phyloP scores from a whole-genome alignment of 2,113 vertebrate genomes.

The Coptodon bakossiorum region DNA sequence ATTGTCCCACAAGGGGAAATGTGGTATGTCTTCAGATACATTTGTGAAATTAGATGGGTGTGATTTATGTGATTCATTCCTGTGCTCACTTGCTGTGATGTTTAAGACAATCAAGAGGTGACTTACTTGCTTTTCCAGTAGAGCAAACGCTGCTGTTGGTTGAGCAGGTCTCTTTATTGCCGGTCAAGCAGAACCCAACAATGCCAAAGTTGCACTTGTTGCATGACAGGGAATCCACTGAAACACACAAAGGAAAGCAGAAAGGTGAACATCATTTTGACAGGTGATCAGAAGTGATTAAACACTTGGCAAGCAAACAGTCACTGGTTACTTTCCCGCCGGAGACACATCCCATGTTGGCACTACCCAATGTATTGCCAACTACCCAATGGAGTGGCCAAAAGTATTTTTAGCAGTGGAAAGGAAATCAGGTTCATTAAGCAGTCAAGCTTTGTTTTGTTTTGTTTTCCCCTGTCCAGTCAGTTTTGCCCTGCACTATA shows the following conservation, averaged over 20 bases:
- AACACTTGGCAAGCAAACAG: not conserved
- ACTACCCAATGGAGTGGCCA: not conserved
- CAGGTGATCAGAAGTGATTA: not conserved
- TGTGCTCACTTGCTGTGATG: not conserved
- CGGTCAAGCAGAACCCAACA: not conserved
- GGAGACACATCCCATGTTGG: not conserved
- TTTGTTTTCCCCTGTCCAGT: not conserved
- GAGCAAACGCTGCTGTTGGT: constrained; percentile 28
- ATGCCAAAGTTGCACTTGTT: constrained; percentile 34
- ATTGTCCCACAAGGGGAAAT: too few relatives aligned
- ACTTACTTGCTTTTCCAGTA: constrained; percentile 56
- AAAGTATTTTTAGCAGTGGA: not conserved
- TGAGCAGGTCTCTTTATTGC: accelerated
- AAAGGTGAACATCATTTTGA: not conserved
- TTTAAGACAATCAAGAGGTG: not conserved
- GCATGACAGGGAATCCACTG: constrained; percentile 65
- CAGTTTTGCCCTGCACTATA: not conserved
- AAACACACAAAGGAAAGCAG: not conserved
- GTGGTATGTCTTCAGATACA: not conserved
- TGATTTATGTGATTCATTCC: not conserved
- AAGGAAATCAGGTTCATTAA: not conserved
- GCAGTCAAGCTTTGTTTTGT: not conserved
- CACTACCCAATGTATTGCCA: too few relatives aligned
- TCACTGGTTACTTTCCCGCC: not conserved
- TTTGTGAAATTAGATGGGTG: not conserved